These are phyloP conservation scores for Urocyon cinereoargenteus DNA, from an alignment of 2,797 vertebrate species.

Conservation along the genomic window DNA sequence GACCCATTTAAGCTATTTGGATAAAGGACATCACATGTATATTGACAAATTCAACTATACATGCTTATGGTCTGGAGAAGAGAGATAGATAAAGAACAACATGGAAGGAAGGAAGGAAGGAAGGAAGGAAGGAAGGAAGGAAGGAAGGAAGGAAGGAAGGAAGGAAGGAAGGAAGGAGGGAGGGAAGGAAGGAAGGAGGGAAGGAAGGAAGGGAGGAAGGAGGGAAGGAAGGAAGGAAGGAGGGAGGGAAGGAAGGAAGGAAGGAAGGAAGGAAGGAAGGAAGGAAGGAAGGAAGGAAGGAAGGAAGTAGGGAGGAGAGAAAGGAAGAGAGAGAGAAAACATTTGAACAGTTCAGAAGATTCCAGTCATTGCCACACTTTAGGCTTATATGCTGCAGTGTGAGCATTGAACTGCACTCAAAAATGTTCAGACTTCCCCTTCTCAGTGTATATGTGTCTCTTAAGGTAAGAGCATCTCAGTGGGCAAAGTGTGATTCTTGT, in stretches of 20 bases:
- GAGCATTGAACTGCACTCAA: neutral
- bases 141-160: accelerated
- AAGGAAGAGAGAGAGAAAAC: neutral
- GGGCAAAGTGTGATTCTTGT: neutral
- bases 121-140: neutral
- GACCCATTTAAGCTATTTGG: neutral
- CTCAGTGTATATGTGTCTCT: neutral
- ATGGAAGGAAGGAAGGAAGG: neutral
- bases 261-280: neutral
- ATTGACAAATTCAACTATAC: neutral
- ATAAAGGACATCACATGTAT: neutral
- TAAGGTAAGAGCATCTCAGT: neutral
- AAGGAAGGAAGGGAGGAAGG: too few relatives aligned
- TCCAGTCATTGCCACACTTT: too few relatives aligned
- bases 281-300: accelerated
- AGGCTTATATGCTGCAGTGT: neutral
- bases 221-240: neutral
- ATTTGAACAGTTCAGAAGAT: neutral
- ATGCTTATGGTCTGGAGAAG: neutral
- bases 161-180: accelerated
- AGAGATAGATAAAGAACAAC: neutral
- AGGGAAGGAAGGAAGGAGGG: too few relatives aligned
- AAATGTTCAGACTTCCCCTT: neutral
- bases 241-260: neutral
- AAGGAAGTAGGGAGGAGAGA: neutral